phyloP scores from a whole-genome alignment of 2,888 invertebrate genomes.

The Periphyllus acericola region DNA sequence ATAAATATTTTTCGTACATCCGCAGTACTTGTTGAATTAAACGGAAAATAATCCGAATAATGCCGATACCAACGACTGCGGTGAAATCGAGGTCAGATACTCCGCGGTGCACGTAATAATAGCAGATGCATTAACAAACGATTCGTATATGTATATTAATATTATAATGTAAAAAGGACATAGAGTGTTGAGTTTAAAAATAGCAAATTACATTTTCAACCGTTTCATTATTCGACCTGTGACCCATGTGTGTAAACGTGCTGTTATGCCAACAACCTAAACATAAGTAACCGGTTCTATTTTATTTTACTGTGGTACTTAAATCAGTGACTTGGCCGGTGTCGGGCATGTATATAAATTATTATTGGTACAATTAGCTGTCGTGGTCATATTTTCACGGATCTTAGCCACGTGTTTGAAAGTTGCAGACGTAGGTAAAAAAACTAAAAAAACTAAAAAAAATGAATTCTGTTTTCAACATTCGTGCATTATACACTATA shows the following conservation, averaged over 20 bases:
- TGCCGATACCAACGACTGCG: neutral
- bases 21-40: neutral
- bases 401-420: neutral
- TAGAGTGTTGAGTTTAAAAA: conserved; percentile 1
- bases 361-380: conserved; percentile 3
- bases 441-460: neutral
- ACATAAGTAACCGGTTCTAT: conserved; percentile 51
- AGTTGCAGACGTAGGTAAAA: neutral
- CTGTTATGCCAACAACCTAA: conserved; percentile 40
- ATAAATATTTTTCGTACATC: neutral
- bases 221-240: conserved; percentile 27
- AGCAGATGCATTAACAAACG: neutral
- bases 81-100: neutral
- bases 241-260: conserved; percentile 38
- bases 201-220: conserved; percentile 19
- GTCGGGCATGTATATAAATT: neutral
- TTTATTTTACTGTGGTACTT: conserved; percentile 6
- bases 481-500: neutral
- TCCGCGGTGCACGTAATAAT: neutral
- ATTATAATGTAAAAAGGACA: neutral
- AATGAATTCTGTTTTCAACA: neutral
- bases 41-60: neutral
- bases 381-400: neutral
- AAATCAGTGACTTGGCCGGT: conserved; percentile 9
- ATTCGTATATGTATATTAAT: neutral